Evolutionary conservation across 1,140 invertebrate species (phyloP), one percentile per base, ranked within the genome.

Genomic region (Neodiprion lecontei): DNA sequence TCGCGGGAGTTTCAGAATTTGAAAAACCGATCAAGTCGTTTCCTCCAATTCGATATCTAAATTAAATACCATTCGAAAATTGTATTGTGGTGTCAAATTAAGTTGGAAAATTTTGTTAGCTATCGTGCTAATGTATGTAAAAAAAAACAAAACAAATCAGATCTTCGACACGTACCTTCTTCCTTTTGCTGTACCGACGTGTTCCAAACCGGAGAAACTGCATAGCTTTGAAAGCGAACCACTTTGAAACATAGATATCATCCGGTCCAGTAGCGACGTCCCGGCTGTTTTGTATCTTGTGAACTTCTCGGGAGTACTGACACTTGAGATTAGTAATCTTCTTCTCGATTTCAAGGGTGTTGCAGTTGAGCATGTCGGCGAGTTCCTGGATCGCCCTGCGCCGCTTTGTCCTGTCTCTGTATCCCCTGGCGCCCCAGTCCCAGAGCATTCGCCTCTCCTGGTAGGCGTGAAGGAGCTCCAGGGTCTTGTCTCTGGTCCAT

Each of bases 301-400:
- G 88, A 71, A 89, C 88, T 75, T 90, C 89, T 12, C 89, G 84
- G 9, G 89, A 79, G 70, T 89, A 90, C 14, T 89, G 89, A 12
- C 88, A 89, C 8, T 89, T 84, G 47, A 90, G 77, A 11, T 89
- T 89, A 7, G 89, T 89, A 79, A 90, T 88, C 66, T 90, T 90
- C 48, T 89, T 88, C 75, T 89, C 89, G 23, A 89, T 83, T 73
- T 90, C 89, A 10, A 88, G 85, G 48, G 85, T 89, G 76, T 87
- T 88, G 78, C 87, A 89, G 21, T 85, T 81, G 28, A 90, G 87
- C 4, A 86, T 83, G 17, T 88, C 87, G 17, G 88, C 88, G 0
- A 90, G 84, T 28, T 89, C 88, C 7, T 87, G 84, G 79, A 89
- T 89, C 0, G 87, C 88, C 0, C 84, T 82, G 67, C 87, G 88